Evolutionary conservation across 35 echinoderm and acorn worm species (phyloP).

Genomic region (Lytechinus variegatus): DNA sequence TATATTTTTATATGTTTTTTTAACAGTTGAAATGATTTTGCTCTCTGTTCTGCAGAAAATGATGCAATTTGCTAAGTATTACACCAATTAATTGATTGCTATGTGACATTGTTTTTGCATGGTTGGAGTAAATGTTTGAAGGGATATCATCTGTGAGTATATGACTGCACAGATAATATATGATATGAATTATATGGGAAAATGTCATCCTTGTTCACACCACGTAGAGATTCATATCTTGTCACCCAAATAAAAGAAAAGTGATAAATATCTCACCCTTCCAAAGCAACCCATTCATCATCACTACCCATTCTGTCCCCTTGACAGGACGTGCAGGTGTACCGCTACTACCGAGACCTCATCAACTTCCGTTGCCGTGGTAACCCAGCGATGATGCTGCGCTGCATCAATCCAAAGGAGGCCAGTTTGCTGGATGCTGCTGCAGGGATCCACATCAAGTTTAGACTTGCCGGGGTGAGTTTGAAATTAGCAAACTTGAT

Average conservation of each 20-base stretch:
- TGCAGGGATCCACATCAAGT: constrained; percentile 92
- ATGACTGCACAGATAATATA: no score
- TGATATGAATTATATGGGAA: no score
- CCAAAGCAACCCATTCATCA: background rate
- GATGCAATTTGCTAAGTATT: no score
- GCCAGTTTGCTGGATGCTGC: constrained; percentile 86
- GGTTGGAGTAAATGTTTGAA: no score
- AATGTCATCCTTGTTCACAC: background rate
- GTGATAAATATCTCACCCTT: background rate
- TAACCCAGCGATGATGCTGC: constrained; percentile 89
- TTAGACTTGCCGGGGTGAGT: constrained; percentile 95
- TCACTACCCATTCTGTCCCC: constrained; percentile 4
- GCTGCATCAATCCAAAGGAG: constrained; percentile 95
- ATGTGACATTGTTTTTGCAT: no score
- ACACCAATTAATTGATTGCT: no score
- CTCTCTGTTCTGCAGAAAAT: no score
- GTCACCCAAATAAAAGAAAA: background rate
- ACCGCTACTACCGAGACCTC: constrained; percentile 89
- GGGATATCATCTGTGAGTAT: no score
- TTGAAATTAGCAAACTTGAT: background rate
- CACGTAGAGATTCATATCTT: background rate
- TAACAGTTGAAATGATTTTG: no score
- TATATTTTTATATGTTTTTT: no score
- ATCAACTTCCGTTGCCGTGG: constrained; percentile 98
- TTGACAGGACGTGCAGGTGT: constrained; percentile 90